phyloP scores from a whole-genome alignment of 2,888 invertebrate genomes.

The Dinocampus coccinellae region DNA sequence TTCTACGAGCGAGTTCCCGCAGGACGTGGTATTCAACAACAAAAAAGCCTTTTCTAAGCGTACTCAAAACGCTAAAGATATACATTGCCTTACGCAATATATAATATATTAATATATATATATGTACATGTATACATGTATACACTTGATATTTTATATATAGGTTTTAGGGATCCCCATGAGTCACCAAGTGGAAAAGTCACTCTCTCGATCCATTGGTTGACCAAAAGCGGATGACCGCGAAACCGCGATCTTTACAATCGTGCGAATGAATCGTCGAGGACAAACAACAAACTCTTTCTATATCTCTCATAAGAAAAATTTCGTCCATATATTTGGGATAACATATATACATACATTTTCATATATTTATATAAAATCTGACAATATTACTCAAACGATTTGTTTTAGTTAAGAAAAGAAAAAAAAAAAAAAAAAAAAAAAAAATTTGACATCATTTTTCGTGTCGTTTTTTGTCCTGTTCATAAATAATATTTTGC shows the following conservation, averaged over 20 bases:
- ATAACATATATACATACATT: background rate
- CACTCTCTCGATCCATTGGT: conserved; percentile 4
- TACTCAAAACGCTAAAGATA: background rate
- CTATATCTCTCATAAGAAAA: background rate
- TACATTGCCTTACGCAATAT: background rate
- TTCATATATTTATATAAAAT: too few species aligned
- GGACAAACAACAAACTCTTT: background rate
- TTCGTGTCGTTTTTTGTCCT: background rate
- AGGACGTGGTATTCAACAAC: conserved; percentile 52
- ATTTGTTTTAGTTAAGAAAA: background rate
- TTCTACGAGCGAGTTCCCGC: conserved; percentile 54
- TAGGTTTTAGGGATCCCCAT: background rate
- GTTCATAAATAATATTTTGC: background rate
- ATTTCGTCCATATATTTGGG: background rate
- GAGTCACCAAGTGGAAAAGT: conserved; percentile 15
- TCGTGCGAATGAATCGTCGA: background rate
- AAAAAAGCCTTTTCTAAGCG: conserved; percentile 39
- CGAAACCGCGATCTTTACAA: conserved; percentile 22
- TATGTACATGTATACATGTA: background rate
- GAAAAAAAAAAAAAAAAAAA: background rate
- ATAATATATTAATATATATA: background rate
- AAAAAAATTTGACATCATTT: background rate
- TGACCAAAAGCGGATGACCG: conserved; percentile 14
- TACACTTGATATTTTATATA: background rate
- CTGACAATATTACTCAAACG: background rate